phyloP scores from a whole-genome alignment of 92 coral and sea anemone genomes.

The Phenganax stokvisi region DNA sequence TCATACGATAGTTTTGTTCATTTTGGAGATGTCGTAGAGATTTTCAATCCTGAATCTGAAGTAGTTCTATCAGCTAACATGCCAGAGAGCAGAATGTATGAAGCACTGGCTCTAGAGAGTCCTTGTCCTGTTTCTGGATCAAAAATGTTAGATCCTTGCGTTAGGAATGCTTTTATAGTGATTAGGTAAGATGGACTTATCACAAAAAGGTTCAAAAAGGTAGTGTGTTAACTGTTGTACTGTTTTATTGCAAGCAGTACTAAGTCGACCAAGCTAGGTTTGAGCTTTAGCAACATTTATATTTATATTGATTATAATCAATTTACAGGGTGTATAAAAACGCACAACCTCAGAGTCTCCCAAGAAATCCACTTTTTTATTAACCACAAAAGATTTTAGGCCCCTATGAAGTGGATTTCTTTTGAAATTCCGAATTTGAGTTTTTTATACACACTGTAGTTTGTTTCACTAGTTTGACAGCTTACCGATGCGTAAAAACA shows the following conservation, averaged over 20 bases:
- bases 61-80: slow-evolving; percentile 80
- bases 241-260: neutral
- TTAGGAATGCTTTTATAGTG: slow-evolving; percentile 74
- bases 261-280: too few relatives aligned
- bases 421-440: too few relatives aligned
- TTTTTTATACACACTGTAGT: too few relatives aligned
- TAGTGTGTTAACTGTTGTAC: neutral
- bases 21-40: slow-evolving; percentile 70
- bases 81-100: slow-evolving; percentile 95
- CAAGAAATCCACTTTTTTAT: too few relatives aligned
- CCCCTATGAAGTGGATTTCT: too few relatives aligned
- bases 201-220: neutral
- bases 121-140: slow-evolving; percentile 96
- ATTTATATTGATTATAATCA: too few relatives aligned
- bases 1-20: slow-evolving; percentile 96
- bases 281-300: too few relatives aligned
- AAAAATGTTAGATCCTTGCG: slow-evolving; percentile 71
- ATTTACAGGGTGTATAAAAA: too few relatives aligned
- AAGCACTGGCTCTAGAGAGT: slow-evolving; percentile 70
- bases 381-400: too few relatives aligned
- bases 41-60: slow-evolving; percentile 73
- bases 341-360: too few relatives aligned
- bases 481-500: too few relatives aligned
- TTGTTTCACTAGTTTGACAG: too few relatives aligned
- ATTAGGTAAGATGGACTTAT: slow-evolving; percentile 47